Evolutionary conservation across 2,113 vertebrate genomes (phyloP).

Genomic region (Hippopotamus amphibius): DNA sequence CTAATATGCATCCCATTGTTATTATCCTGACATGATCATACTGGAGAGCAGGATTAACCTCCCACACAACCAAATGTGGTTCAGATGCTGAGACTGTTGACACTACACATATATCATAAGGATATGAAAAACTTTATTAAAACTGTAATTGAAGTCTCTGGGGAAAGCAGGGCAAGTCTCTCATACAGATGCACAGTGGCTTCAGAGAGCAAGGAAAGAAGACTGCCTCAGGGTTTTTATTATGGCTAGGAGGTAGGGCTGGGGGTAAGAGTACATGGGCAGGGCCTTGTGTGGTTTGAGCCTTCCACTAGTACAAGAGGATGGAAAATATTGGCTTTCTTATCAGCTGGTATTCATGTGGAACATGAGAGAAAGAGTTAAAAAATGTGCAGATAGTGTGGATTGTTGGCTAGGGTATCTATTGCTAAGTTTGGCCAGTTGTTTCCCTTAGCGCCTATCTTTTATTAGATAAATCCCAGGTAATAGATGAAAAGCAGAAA

Average conservation of each 20-base stretch:
- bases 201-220: neutral
- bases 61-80: neutral
- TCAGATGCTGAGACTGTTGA: neutral
- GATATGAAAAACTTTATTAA: neutral
- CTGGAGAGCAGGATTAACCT: neutral
- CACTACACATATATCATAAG: neutral
- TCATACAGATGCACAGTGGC: neutral
- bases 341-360: neutral
- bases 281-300: neutral
- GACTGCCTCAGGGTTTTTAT: neutral
- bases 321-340: neutral
- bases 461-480: neutral
- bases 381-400: neutral
- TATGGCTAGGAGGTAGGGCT: neutral
- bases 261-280: neutral
- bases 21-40: neutral
- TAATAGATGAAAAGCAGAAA: neutral
- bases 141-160: neutral
- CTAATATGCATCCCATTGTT: neutral
- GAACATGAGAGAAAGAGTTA: neutral
- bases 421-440: neutral
- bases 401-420: neutral
- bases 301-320: neutral
- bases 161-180: neutral
- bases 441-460: neutral